phyloP scores from a whole-genome alignment of 2,797 vertebrate genomes.

The Takifugu ocellatus region DNA sequence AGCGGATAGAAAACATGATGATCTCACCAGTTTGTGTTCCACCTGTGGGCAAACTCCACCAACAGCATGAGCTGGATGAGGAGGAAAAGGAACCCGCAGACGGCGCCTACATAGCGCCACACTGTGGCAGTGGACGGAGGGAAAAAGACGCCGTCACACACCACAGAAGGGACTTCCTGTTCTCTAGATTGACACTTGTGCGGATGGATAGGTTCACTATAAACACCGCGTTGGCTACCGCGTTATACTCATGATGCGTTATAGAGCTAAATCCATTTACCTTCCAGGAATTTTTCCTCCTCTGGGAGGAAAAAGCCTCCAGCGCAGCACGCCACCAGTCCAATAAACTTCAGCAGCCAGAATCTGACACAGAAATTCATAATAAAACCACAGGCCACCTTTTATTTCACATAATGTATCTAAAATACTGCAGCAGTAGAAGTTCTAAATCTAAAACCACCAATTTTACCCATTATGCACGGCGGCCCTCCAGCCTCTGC shows the following conservation, averaged over 20 bases:
- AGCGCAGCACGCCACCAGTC: slow-evolving; percentile 85
- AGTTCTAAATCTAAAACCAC: background rate
- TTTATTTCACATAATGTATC: background rate
- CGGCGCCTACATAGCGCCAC: slow-evolving; percentile 89
- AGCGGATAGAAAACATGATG: slow-evolving; percentile 6
- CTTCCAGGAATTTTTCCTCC: slow-evolving; percentile 87
- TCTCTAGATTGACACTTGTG: too few species aligned
- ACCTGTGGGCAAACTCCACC: slow-evolving; percentile 95
- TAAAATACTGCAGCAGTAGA: too few species aligned
- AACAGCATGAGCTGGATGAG: slow-evolving; percentile 91
- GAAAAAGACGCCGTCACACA: background rate
- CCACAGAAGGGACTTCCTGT: background rate
- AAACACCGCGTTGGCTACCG: too few species aligned
- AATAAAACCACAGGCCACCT: background rate
- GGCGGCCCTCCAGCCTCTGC: slow-evolving; percentile 86
- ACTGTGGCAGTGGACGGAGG: slow-evolving; percentile 66
- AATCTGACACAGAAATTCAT: slow-evolving; percentile 75
- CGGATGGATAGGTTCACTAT: too few species aligned
- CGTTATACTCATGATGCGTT: background rate
- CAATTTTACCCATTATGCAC: slow-evolving; percentile 90
- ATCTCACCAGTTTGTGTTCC: slow-evolving; percentile 98
- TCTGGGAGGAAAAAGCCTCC: slow-evolving; percentile 93
- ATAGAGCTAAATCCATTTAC: slow-evolving; percentile 65
- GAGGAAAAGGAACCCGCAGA: slow-evolving; percentile 85
- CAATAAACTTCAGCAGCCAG: slow-evolving; percentile 92